Conservation (phyloP, 2,888 invertebrate species). For the Drosophila tanythrix region DNA sequence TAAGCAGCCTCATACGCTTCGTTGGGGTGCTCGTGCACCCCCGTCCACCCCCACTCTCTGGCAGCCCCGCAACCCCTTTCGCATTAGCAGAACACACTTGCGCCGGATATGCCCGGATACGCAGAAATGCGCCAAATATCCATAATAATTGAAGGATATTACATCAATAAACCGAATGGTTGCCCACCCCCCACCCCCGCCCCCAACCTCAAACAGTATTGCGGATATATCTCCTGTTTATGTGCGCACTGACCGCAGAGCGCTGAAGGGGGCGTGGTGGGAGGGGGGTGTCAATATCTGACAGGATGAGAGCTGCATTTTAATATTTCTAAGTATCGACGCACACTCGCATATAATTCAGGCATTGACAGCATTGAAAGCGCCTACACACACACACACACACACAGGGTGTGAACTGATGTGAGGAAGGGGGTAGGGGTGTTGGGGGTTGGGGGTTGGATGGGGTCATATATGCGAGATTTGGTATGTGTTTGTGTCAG, state of each 20-base stretch:
- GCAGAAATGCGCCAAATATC: constrained; percentile 80
- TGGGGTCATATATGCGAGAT: constrained; percentile 3
- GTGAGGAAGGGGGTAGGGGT: background rate
- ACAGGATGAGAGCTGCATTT: constrained; percentile 74
- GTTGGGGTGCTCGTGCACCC: background rate
- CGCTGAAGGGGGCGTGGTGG: background rate
- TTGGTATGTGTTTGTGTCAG: constrained; percentile 54
- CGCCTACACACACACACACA: constrained; percentile 48
- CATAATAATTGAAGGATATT: constrained; percentile 83
- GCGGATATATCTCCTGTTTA: constrained; percentile 22
- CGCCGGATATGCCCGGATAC: constrained; percentile 37
- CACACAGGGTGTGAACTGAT: constrained; percentile 37
- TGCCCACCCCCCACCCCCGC: background rate
- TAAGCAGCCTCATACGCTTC: constrained; percentile 59
- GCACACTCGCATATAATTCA: constrained; percentile 82
- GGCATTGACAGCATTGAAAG: constrained; percentile 70
- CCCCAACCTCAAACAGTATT: background rate
- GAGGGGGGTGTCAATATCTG: background rate
- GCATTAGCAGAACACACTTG: constrained; percentile 49
- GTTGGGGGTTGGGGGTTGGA: background rate
- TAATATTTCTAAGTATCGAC: constrained; percentile 80
- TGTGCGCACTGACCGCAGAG: constrained; percentile 37
- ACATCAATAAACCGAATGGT: constrained; percentile 81
- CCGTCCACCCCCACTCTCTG: background rate
- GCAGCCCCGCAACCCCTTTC: background rate